Evolutionary conservation across 2,113 vertebrate species (phyloP).

Genomic region (Laticauda laticaudata): DNA sequence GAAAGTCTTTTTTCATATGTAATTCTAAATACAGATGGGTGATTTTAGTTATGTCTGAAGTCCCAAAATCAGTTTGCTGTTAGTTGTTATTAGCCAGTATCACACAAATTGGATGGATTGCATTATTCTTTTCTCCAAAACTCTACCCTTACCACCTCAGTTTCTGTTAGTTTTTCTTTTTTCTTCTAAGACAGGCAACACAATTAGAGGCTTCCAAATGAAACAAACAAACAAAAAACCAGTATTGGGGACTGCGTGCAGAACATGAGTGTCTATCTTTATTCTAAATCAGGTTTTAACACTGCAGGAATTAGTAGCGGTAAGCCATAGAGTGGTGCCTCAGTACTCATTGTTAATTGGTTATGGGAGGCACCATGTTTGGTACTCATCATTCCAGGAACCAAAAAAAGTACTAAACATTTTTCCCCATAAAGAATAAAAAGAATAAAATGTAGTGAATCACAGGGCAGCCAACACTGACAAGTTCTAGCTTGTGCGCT

Average conservation of each 20-base stretch:
- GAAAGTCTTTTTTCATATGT: not conserved
- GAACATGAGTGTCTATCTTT: not conserved
- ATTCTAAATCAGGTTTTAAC: not conserved
- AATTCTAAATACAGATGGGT: not conserved
- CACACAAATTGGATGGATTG: not conserved
- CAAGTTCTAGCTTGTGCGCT: too few relatives aligned
- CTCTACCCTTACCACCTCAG: too few relatives aligned
- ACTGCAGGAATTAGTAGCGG: not conserved
- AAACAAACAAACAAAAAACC: too few relatives aligned
- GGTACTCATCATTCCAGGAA: too few relatives aligned
- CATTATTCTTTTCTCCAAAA: not conserved
- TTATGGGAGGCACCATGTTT: too few relatives aligned
- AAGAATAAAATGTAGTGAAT: too few relatives aligned
- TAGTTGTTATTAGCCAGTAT: not conserved
- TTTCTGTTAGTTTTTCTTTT: not conserved
- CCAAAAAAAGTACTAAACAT: too few relatives aligned
- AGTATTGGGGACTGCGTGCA: not conserved
- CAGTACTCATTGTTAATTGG: too few relatives aligned
- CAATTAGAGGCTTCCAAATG: too few relatives aligned
- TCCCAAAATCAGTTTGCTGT: not conserved
- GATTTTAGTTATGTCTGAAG: not conserved
- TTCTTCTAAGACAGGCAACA: too few relatives aligned
- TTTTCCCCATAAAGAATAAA: too few relatives aligned
- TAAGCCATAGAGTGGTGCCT: not conserved
- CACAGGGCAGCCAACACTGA: too few relatives aligned